Conservation (phyloP, 2,113 vertebrate genomes). For the Bagarius yarrelli region DNA sequence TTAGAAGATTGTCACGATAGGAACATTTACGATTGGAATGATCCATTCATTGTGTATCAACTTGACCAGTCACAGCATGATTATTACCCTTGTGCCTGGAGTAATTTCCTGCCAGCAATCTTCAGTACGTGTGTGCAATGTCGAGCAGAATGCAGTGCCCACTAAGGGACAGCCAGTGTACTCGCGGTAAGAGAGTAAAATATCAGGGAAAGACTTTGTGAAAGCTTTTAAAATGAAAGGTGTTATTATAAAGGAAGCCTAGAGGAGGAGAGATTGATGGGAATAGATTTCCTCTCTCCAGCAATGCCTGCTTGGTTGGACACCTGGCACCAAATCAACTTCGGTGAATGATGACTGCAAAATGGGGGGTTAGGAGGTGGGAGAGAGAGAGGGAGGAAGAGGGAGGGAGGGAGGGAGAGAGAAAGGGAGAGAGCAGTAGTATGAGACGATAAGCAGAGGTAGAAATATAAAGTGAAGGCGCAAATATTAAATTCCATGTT, state of each 20-base stretch:
- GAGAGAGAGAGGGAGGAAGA: neutral
- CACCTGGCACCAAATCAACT: conserved; percentile 39
- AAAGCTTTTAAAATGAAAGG: conserved; percentile 51
- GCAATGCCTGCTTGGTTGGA: conserved; percentile 37
- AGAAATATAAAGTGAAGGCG: neutral
- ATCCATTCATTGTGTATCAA: conserved; percentile 40
- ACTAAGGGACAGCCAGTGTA: conserved; percentile 48
- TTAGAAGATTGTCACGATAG: neutral
- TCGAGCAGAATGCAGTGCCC: conserved; percentile 51
- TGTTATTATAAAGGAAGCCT: conserved; percentile 47
- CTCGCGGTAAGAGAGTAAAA: conserved; percentile 60
- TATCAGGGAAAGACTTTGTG: conserved; percentile 55
- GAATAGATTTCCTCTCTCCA: conserved; percentile 56
- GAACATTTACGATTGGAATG: neutral
- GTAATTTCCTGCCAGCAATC: conserved; percentile 52
- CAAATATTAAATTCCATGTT: neutral
- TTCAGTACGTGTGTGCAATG: conserved; percentile 49
- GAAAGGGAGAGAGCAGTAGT: neutral
- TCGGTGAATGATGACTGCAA: conserved; percentile 31
- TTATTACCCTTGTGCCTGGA: conserved; percentile 46
- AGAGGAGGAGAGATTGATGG: conserved; percentile 46
- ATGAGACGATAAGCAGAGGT: conserved; percentile 1
- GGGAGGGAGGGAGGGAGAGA: neutral
- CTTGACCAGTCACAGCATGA: conserved; percentile 48
- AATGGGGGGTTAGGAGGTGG: neutral